These are phyloP conservation scores for Petromus typicus DNA, from an alignment of 2,113 vertebrate genomes.

Conservation along the genomic window DNA sequence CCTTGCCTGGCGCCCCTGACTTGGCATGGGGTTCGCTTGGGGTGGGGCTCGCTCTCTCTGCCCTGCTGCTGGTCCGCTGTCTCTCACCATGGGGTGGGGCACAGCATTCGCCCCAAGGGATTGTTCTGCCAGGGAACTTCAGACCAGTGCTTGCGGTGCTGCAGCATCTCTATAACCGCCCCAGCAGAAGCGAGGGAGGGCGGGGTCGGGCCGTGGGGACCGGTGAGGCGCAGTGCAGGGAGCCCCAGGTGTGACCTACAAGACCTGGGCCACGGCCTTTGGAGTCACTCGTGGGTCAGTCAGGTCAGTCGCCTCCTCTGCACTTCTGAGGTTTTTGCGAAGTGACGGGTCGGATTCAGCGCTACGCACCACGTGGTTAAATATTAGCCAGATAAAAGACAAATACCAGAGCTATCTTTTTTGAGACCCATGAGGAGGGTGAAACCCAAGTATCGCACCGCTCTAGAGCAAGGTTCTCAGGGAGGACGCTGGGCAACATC, in stretches of 20 bases:
- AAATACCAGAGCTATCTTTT: neutral
- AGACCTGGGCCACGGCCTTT: neutral
- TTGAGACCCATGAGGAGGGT: neutral
- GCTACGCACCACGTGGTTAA: constrained; percentile 14
- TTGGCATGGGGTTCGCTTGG: constrained; percentile 78
- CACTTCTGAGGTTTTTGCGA: neutral
- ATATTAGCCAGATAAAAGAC: constrained; percentile 35
- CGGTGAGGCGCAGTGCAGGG: neutral
- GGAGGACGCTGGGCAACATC: neutral
- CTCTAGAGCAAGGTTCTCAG: neutral
- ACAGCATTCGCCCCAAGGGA: neutral
- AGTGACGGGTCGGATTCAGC: neutral
- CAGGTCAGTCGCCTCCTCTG: neutral
- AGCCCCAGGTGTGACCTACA: neutral
- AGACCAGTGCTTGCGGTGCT: neutral
- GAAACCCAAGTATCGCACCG: neutral
- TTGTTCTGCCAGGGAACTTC: neutral
- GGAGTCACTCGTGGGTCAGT: neutral
- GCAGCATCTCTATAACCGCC: neutral
- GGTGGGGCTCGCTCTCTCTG: no score
- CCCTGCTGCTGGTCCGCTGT: no score
- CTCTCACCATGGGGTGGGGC: no score
- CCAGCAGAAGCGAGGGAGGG: neutral
- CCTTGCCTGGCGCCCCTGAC: constrained; percentile 48
- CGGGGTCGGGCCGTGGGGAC: neutral